Percentiles rank a stretch among this genome's conserved stretches.
Conservation (phyloP, 2,113 vertebrate genomes). For the Actinemys pallida region DNA sequence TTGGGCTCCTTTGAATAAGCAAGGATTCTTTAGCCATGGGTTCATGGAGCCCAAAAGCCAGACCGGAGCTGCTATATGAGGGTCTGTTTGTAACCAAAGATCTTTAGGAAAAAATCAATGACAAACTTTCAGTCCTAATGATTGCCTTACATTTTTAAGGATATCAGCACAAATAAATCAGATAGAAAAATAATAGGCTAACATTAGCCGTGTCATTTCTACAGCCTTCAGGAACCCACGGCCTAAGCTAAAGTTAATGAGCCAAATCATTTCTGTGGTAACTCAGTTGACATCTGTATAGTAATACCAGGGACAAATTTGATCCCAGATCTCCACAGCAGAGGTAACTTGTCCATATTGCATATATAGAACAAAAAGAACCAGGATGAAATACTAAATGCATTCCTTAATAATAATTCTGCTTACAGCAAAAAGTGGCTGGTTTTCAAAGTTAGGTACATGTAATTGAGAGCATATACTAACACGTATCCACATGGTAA, state of each 20-base stretch:
- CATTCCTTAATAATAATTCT: background rate
- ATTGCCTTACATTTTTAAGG: background rate
- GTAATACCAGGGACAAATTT: background rate
- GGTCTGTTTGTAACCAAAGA: background rate
- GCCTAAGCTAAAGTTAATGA: background rate
- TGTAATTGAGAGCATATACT: background rate
- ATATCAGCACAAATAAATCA: background rate
- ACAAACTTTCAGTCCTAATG: background rate
- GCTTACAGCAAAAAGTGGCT: background rate
- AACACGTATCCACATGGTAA: background rate
- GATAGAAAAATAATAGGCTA: background rate
- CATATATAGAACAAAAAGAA: background rate
- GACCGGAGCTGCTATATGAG: background rate
- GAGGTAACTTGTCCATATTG: background rate
- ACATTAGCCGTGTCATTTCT: background rate
- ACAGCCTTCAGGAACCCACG: background rate
- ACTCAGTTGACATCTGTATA: background rate
- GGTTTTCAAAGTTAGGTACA: background rate
- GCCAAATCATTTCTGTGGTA: background rate
- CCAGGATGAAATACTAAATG: background rate
- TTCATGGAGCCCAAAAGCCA: background rate
- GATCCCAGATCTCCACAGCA: background rate
- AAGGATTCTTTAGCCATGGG: fast-evolving
- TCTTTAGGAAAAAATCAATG: background rate
- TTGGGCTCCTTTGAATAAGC: fast-evolving